Base-by-base conservation (phyloP, 2,888 invertebrate species). In the Ectemnius continuus region DNA sequence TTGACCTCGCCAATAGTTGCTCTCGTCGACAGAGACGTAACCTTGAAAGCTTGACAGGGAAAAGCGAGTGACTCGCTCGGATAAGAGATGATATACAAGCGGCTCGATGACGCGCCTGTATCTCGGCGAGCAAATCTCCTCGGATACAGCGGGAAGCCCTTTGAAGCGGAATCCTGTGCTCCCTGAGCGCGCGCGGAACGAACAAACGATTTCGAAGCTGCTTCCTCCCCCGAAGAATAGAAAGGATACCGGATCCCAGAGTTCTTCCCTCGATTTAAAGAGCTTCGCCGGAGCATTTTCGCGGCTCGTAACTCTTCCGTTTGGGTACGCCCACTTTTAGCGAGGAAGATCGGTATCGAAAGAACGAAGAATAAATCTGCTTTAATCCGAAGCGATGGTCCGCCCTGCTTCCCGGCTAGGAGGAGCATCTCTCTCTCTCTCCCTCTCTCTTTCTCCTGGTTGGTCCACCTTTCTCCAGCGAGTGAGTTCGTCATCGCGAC, bases 81-180 rank as follows among this genome's bases (percentile, higher is more conserved):
- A 72, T 36, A 4, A 36, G 8, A 36, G 8, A 36, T 36, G 2
- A 4, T 11, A 36, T 36, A 11, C 4, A 52, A 11, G 52, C 16
- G 4, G 16, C n/a, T 16, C 16, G 52, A 52, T 36, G 36, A 36
- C 8, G 36, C 8, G 78, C 73, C 77, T 82, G 80, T 70, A 79
- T 80, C n/a, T 73, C 64, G 67, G 69, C 63, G 79, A 79, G 79
- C 76, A 76, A 77, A 70, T 79, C 76, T 80, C 79, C 79, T 78
- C 64, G 73, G 70, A 79, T 76, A 72, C 76, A 73, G 16, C 23
- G 36, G n/a, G n/a, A 6, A 46, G 70, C 72, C 76, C 79, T 76
- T 82, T 82, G 80, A 78, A 76, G 76, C 71, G 71, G 75, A 82
- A 82, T 82, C 82, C 78, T 76, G n/a, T n/a, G n/a, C n/a, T n/a